A percentile compares a stretch with the other conserved stretches of the same genome.
Conservation (phyloP, 2,888 invertebrate genomes). For the Papilio protenor region DNA sequence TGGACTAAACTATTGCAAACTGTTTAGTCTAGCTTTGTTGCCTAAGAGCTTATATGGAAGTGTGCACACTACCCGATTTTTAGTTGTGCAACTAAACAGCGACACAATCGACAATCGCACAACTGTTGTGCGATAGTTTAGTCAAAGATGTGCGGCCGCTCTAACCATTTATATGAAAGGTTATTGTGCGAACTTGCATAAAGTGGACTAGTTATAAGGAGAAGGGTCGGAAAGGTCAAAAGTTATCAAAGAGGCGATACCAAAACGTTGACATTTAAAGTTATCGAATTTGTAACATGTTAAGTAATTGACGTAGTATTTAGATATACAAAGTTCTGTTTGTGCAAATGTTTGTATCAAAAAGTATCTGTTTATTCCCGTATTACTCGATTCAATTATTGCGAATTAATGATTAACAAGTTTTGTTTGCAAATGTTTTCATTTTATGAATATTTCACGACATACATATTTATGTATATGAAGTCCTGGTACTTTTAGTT, state of each 20-base stretch:
- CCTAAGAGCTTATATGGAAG: too few species aligned
- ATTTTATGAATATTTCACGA: too few species aligned
- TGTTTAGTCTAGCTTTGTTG: too few species aligned
- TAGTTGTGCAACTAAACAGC: too few species aligned
- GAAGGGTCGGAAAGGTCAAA: conserved; percentile 14
- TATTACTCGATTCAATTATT: background rate
- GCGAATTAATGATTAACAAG: too few species aligned
- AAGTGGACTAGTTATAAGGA: background rate
- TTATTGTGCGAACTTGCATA: conserved; percentile 5
- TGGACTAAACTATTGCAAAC: too few species aligned
- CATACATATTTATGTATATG: background rate
- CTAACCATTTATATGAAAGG: background rate
- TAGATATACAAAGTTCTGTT: background rate
- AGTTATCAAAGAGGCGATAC: conserved; percentile 7
- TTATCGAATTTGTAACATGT: conserved; percentile 1
- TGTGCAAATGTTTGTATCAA: background rate
- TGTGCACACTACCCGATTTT: too few species aligned
- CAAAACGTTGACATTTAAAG: background rate
- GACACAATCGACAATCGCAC: too few species aligned
- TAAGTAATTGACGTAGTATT: conserved; percentile 2
- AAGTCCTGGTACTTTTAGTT: background rate
- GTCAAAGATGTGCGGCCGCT: too few species aligned
- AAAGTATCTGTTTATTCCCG: background rate
- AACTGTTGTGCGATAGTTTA: too few species aligned
- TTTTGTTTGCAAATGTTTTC: too few species aligned